phyloP scores from a whole-genome alignment of 2,113 vertebrate genomes.

The Menura novaehollandiae region DNA sequence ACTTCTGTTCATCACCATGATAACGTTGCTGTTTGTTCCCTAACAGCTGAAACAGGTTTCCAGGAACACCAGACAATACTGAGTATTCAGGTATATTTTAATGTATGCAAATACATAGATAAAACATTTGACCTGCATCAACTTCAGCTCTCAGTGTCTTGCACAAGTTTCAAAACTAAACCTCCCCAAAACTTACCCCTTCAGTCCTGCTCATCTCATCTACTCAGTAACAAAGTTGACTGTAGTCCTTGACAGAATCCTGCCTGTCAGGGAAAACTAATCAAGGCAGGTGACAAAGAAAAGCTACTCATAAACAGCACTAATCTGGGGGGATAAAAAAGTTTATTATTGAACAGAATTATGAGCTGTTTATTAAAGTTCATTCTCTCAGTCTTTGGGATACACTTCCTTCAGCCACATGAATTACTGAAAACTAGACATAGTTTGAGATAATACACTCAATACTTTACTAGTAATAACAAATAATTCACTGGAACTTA shows the following conservation, averaged over 20 bases:
- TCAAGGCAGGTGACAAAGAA: neutral
- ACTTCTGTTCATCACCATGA: neutral
- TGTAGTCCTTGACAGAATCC: neutral
- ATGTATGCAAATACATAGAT: rapidly evolving
- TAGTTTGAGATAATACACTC: rapidly evolving
- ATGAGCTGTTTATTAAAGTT: neutral
- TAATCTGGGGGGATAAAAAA: neutral
- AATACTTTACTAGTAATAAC: neutral
- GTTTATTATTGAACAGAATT: neutral
- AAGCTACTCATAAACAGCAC: neutral
- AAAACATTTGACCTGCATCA: neutral
- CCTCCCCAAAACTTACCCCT: neutral
- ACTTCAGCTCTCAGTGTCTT: neutral
- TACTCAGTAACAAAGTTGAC: neutral
- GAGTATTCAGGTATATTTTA: neutral
- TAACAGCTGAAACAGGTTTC: neutral
- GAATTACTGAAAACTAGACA: neutral
- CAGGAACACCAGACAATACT: neutral
- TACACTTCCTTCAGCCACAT: rapidly evolving
- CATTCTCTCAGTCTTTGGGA: neutral
- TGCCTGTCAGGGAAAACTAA: neutral
- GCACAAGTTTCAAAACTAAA: neutral
- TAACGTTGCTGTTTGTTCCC: neutral
- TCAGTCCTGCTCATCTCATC: neutral
- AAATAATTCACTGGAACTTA: neutral